A percentile compares a stretch with the other conserved stretches of the same genome.
Conservation (phyloP, 1,140 invertebrate genomes). For the Saccostrea cuccullata region DNA sequence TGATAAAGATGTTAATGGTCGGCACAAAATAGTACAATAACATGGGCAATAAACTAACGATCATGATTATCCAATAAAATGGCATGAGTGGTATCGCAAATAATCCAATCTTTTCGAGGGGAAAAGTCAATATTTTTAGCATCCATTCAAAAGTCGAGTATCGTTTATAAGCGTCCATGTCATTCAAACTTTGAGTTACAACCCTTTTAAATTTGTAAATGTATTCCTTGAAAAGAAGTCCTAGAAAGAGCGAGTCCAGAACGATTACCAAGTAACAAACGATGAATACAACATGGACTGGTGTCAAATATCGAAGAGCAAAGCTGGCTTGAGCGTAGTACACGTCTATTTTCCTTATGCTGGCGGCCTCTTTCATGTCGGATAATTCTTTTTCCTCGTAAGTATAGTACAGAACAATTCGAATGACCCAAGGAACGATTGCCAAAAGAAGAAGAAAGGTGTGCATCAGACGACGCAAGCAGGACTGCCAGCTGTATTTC, state of each 20-base stretch:
- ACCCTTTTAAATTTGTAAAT: neutral
- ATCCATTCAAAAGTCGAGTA: neutral
- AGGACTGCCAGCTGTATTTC: neutral
- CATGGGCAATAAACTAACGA: neutral
- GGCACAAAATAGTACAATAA: constrained; percentile 39
- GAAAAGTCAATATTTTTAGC: neutral
- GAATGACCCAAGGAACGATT: constrained; percentile 7
- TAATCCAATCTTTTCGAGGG: neutral
- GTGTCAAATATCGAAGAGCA: neutral
- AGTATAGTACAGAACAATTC: neutral
- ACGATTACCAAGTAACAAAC: neutral
- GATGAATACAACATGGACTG: constrained; percentile 3
- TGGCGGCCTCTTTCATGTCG: neutral
- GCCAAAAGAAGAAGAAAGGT: neutral
- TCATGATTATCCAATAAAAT: neutral
- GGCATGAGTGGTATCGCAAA: neutral
- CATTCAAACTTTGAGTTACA: neutral
- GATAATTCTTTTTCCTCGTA: neutral
- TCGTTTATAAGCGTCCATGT: neutral
- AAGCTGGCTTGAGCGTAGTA: constrained; percentile 1
- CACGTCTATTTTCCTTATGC: neutral
- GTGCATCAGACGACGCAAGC: neutral
- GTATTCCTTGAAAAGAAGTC: constrained; percentile 14
- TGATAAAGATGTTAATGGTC: constrained; percentile 35
- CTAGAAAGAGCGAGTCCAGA: constrained; percentile 46